Conservation (phyloP, 2,888 invertebrate species). For the Hyposoter dolosus region DNA sequence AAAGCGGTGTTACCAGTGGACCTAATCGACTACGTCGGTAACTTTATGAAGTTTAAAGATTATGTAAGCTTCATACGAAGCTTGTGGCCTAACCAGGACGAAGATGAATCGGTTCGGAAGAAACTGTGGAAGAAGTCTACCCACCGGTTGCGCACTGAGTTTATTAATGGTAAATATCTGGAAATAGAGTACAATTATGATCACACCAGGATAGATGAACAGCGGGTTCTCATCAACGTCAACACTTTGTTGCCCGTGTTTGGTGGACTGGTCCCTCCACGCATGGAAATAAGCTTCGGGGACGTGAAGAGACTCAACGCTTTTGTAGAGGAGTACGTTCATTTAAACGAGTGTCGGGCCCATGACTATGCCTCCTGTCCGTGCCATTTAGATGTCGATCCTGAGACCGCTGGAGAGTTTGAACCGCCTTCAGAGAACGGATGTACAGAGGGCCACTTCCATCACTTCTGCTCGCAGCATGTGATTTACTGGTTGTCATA, state of each 20-base stretch:
- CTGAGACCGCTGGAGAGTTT: neutral
- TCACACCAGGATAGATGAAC: neutral
- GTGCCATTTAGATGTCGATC: neutral
- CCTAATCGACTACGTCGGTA: too few species aligned
- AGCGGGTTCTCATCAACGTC: neutral
- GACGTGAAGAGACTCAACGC: neutral
- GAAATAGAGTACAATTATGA: neutral
- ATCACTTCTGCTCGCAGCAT: neutral
- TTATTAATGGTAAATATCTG: neutral
- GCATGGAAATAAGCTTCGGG: neutral
- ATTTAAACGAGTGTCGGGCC: neutral
- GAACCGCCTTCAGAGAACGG: neutral
- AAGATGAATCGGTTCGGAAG: too few species aligned
- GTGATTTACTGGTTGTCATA: too few species aligned
- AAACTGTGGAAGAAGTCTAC: too few species aligned
- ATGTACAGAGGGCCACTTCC: neutral
- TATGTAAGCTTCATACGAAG: too few species aligned
- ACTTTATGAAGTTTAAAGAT: too few species aligned
- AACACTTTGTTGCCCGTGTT: neutral
- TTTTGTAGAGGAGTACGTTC: neutral
- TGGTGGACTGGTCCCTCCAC: neutral
- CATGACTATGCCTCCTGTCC: neutral
- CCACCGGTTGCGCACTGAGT: neutral
- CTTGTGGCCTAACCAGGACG: too few species aligned
- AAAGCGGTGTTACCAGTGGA: too few species aligned